A percentile compares a stretch with the other conserved stretches of the same genome.
Conservation (phyloP, 2,888 invertebrate genomes). For the Limulus polyphemus region DNA sequence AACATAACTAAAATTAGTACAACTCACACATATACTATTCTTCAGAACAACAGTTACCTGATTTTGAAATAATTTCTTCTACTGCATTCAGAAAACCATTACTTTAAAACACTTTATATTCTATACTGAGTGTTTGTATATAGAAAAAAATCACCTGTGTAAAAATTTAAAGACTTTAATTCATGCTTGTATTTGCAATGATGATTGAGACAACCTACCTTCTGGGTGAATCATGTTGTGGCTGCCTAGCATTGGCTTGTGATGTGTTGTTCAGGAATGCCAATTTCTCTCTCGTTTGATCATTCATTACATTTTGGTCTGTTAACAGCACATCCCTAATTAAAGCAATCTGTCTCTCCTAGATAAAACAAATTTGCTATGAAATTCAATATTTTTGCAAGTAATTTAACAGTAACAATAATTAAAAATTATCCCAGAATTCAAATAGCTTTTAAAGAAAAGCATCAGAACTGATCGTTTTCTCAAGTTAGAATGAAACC, state of each 20-base stretch:
- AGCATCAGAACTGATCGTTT: too few species aligned
- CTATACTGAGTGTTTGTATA: too few species aligned
- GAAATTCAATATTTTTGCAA: background rate
- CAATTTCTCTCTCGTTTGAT: conserved; percentile 66
- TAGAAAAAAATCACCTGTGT: background rate
- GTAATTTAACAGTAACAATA: too few species aligned
- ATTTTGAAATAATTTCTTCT: too few species aligned
- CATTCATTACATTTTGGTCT: conserved; percentile 55
- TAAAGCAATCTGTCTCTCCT: conserved; percentile 59
- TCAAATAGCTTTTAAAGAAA: too few species aligned
- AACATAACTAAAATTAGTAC: too few species aligned
- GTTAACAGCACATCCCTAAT: conserved; percentile 62
- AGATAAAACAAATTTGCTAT: conserved; percentile 10
- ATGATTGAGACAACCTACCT: background rate
- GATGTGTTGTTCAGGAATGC: conserved; percentile 50
- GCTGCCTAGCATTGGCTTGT: background rate
- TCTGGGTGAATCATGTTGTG: conserved; percentile 2
- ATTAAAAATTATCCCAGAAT: too few species aligned
- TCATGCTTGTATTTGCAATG: background rate
- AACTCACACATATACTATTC: too few species aligned
- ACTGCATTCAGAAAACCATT: too few species aligned
- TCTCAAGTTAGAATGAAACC: too few species aligned
- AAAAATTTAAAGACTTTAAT: background rate
- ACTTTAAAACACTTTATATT: too few species aligned
- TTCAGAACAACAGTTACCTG: too few species aligned